Base-by-base conservation (phyloP, 2,888 invertebrate species). In the Strigamia crassipes region DNA sequence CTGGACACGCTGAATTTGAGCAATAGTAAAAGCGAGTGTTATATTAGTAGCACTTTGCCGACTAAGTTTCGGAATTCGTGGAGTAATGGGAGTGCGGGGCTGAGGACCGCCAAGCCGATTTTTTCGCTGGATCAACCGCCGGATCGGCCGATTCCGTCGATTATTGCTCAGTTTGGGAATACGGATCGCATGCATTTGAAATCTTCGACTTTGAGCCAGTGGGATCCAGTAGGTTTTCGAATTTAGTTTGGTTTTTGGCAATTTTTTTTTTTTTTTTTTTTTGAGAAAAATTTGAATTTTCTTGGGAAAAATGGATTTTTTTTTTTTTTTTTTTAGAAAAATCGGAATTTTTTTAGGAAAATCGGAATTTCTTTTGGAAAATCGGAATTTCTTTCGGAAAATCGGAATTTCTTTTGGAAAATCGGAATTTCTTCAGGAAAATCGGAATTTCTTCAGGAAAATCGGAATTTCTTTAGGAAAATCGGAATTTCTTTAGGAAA, bases 191-290 rank as follows among this genome's bases (percentile, higher is more conserved):
- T 27, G 83, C 78, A 79, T 85, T 85, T 82, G 79, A 84, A 78
- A 27, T 77, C 79, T 27, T n/a, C 84, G n/a, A 83, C 84, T 15
- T 84, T 84, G 1, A 79, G 84, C 15, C 83, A 84, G 51, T 86
- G 86, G 86, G 84, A 86, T 81, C 85, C 85, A 73, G 86, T 86
- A 79, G 84, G 85, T 84, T 38, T 18, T 81, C 12, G 27, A 27
- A 79, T 34, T 46, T 46, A 15, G 13, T 46, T 46, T 15, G 46
- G 13, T 46, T 10, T 9, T 42, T 42, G n/a, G 21, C 18, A 15
- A 12, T 12, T 21, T 82, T 5, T 21, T 56, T 5, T 1, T 42
- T 21, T 12, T 27, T 80, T 66, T 79, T 12, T 41, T 31, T 73
- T 78, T 77, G 1, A 23, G 6, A 21, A 80, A n/a, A n/a, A n/a